Evolutionary conservation across 2,113 vertebrate species (phyloP), one percentile per base, ranked within the genome.

Genomic region (Choloepus hoffmanni): DNA sequence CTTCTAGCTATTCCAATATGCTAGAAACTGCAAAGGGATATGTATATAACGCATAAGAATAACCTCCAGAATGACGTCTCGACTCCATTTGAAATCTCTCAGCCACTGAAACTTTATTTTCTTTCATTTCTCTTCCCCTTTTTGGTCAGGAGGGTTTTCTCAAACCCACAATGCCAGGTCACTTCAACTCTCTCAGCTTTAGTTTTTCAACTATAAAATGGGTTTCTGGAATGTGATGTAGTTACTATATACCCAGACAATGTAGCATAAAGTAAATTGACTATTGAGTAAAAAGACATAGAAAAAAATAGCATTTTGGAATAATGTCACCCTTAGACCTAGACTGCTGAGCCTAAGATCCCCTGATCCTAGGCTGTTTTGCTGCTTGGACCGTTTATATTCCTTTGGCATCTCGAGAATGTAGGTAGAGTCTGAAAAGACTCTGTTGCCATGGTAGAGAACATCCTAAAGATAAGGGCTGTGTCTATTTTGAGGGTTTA

Each of bases 401-500:
- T 58, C 62, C 40, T 92, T 78, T 50, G 95, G 40, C 78, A 45
- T 94, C 92, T 67, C 84, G 89, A 91, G 89, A 83, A 96, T 93
- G 76, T 78, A 94, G 65, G 45, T n/a, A 96, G 78, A 94, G 73
- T 88, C 92, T 90, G 70, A 93, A 94, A 73, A 89, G 79, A 89
- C 67, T 78, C 90, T 83, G 94, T 96, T 97, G 87, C 84, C 90
- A 96, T 81, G 87, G 95, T 40, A 90, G 50, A 94, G 90, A 93
- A 89, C 72, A 85, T 95, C 91, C 89, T 89, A 73, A 85, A 94
- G 83, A 92, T 94, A 79, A 72, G 70, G 74, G 60, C 89, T 96
- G 90, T 97, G 83, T 90, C 94, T 97, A 55, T 95, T 77, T 95
- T 95, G 87, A 96, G 67, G 94, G 70, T 89, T 72, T 94, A 92